These are phyloP conservation scores for Stigmatopora nigra DNA, from an alignment of 2,113 vertebrate genomes.

Conservation along the genomic window DNA sequence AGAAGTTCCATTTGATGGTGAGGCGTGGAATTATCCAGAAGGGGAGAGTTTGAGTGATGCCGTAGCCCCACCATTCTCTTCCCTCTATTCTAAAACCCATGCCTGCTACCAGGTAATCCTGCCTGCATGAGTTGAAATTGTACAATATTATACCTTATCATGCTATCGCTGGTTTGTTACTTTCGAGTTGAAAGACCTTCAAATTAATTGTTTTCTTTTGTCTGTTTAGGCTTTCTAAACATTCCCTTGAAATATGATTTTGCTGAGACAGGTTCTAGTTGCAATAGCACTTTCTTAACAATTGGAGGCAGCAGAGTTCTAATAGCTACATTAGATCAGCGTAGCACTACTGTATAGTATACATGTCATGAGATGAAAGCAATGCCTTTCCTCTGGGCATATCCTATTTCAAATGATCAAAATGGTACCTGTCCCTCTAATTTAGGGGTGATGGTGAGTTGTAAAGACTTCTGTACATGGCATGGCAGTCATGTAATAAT, in stretches of 20 bases:
- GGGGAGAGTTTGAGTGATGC: conserved; percentile 50
- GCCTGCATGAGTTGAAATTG: conserved; percentile 23
- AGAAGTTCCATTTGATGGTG: conserved; percentile 49
- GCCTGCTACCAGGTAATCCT: conserved; percentile 60
- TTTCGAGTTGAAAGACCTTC: background rate
- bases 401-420: background rate
- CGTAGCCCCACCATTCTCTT: conserved; percentile 55
- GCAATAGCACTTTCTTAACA: conserved; percentile 33
- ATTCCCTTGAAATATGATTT: background rate
- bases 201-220: background rate
- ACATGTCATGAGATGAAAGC: background rate
- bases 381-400: background rate
- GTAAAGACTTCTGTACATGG: background rate
- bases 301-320: conserved; percentile 52
- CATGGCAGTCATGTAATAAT: background rate
- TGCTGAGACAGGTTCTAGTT: background rate
- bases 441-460: background rate
- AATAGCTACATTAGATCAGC: background rate
- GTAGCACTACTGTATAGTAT: background rate
- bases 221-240: background rate
- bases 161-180: background rate
- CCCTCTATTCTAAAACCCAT: conserved; percentile 59
- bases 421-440: background rate
- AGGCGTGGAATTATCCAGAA: conserved; percentile 55
- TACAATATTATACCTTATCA: background rate